Evolutionary conservation across 2,113 vertebrate species (phyloP), one percentile per base, ranked within the genome.

Genomic region (Suncus etruscus): DNA sequence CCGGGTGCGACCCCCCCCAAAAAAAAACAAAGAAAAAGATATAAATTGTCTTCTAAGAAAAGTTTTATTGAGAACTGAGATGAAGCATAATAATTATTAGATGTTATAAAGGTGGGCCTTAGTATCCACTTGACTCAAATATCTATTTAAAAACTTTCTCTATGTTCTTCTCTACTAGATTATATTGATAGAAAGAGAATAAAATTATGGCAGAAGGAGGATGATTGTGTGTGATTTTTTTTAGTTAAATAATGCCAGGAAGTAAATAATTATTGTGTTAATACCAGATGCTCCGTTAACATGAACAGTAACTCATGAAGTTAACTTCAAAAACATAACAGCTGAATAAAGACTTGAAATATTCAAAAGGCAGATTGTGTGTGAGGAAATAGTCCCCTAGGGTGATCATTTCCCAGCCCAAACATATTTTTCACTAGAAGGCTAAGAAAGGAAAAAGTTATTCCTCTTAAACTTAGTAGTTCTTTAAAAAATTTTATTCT

Each of bases 381-480:
- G 10, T n/a, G 25, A 66, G 74, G 81, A 61, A 15, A 84, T 77
- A 91, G 81, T 83, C 14, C 20, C 45, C 14, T 8, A 78, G 58
- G 32, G 18, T 32, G 50, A 22, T 61, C n/a, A 31, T 20, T n/a
- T 70, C 25, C 65, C 48, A 86, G 15, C 14, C 65, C 24, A 39
- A 86, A 90, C 45, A 75, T 51, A 66, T 69, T 84, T 20, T 47
- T 72, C 22, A 10, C 48, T 65, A 94, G 66, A 77, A 61, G 51
- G 20, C 65, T 91, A 66, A 72, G 58, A 58, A 82, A 74, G n/a
- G 65, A 66, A 93, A 84, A 85, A 63, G 45, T 68, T 76, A 76
- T 68, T 92, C 58, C 70, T 72, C 70, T 93, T 68, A 92, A 78
- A 82, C 50, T 79, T 51, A 75, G 32, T 79, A 83, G 45, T 50